phyloP scores from a whole-genome alignment of 2,797 vertebrate species.

The Sphenopsis melanotis region DNA sequence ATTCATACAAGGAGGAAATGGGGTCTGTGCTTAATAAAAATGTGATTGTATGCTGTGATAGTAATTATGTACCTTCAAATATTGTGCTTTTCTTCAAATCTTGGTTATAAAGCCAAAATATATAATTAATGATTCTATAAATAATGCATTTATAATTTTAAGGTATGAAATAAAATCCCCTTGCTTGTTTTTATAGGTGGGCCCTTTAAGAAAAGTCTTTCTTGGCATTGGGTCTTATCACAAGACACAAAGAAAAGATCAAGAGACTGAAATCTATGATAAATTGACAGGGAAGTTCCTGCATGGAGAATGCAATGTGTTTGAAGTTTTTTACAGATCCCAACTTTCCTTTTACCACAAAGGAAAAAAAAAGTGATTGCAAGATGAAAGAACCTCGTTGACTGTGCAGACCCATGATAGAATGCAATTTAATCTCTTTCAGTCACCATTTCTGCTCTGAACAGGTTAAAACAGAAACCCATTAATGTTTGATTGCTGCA shows the following conservation, averaged over 20 bases:
- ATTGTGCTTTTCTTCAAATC: constrained; percentile 56
- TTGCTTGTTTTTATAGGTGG: constrained; percentile 12
- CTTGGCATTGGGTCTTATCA: constrained; percentile 30
- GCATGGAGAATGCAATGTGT: constrained; percentile 18
- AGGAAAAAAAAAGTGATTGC: neutral
- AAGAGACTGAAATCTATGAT: constrained; percentile 28
- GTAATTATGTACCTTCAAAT: constrained; percentile 20
- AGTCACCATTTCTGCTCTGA: neutral
- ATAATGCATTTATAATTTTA: constrained; percentile 77
- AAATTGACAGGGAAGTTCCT: constrained; percentile 30
- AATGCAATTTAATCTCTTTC: neutral
- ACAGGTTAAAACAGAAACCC: neutral
- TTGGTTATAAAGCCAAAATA: constrained; percentile 59
- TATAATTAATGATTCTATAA: constrained; percentile 73
- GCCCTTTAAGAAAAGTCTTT: neutral
- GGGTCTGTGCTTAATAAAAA: constrained; percentile 57
- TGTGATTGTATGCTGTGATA: neutral
- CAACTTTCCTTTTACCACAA: neutral
- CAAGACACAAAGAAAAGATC: neutral
- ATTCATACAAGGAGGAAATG: constrained; percentile 68
- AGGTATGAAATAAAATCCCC: constrained; percentile 41
- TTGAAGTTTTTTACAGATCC: constrained; percentile 23
- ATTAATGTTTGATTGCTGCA: neutral
- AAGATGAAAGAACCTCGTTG: neutral
- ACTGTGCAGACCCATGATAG: neutral